Conservation (phyloP, 2,113 vertebrate species). For the Carettochelys insculpta region DNA sequence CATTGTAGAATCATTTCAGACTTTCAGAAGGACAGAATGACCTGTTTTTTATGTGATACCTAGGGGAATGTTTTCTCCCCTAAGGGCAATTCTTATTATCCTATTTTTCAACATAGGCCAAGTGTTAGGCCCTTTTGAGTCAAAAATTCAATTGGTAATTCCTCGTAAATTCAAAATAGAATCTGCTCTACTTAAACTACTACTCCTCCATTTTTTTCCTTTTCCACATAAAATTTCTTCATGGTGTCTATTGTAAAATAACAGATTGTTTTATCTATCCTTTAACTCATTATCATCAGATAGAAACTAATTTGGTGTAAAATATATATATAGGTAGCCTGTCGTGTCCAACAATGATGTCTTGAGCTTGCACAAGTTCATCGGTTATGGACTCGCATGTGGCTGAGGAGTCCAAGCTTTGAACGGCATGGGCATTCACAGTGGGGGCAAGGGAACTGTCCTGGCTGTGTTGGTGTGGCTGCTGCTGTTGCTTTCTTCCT, state of each 20-base stretch:
- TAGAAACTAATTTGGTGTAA: background rate
- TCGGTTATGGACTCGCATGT: too few relatives aligned
- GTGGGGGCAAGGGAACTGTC: too few relatives aligned
- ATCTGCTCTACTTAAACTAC: background rate
- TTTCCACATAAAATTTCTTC: background rate
- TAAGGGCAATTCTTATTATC: background rate
- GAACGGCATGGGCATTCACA: too few relatives aligned
- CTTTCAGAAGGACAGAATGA: background rate
- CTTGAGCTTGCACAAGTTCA: too few relatives aligned
- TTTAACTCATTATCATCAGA: background rate
- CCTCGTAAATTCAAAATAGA: background rate
- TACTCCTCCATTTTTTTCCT: background rate
- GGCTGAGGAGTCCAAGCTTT: too few relatives aligned
- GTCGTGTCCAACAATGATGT: too few relatives aligned
- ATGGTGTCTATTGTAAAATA: background rate
- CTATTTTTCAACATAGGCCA: background rate
- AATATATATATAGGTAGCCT: too few relatives aligned
- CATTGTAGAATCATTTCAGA: background rate
- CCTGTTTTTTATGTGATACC: background rate
- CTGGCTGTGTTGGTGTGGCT: too few relatives aligned
- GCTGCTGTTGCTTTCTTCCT: too few relatives aligned
- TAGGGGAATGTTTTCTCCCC: background rate
- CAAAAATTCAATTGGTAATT: background rate
- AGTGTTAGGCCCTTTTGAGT: background rate
- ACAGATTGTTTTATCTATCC: too few relatives aligned